Base-by-base conservation (phyloP, 1,140 invertebrate genomes). In the Eupristina koningsbergeri region DNA sequence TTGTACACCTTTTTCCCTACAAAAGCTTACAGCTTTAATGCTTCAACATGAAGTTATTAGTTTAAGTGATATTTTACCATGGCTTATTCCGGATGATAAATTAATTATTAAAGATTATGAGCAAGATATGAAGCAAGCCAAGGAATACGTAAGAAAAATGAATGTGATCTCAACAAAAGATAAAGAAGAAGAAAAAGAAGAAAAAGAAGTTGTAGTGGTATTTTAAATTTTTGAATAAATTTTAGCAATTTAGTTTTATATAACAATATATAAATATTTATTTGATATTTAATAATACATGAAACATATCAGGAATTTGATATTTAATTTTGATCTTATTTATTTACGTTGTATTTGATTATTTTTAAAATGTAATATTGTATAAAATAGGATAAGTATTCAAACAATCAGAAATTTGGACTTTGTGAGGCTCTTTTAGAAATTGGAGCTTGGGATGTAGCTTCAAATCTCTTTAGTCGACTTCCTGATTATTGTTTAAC, bases 341-440 rank as follows among this genome's bases (percentile, higher is more conserved):
- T 45, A 45, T 45, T 45, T 45, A 45, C 47, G 13, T 50, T 9
- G 17, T 3, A 69, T 36, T 67, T 84, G 80, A 61, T 81, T 34
- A 78, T 69, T 41, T 45, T 34, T 73, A 67, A 75, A n/a, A 81
- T 74, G 34, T 73, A 73, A 75, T 69, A 79, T 86, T 67, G 53
- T 71, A 75, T 85, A 86, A 90, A 80, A 83, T 80, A 90, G 87
- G 90, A 95, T 88, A 95, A 96, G 88, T 96, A 96, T 89, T 92
- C 94, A 89, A 93, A 92, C 81, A 99, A 99, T 93, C 98, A 99
- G 92, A 99, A 99, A 91, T 95, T 99, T 87, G 96, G 97, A 61
- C 92, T 99, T 9, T 96, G 97, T 89, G 96, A 98, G 90, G 97
- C 97, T 2, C 90, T 99, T 8, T 90, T 99, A 8, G 94, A 95